Evolutionary conservation across 2,888 invertebrate genomes (phyloP).

Genomic region (Euplexia lucipara): DNA sequence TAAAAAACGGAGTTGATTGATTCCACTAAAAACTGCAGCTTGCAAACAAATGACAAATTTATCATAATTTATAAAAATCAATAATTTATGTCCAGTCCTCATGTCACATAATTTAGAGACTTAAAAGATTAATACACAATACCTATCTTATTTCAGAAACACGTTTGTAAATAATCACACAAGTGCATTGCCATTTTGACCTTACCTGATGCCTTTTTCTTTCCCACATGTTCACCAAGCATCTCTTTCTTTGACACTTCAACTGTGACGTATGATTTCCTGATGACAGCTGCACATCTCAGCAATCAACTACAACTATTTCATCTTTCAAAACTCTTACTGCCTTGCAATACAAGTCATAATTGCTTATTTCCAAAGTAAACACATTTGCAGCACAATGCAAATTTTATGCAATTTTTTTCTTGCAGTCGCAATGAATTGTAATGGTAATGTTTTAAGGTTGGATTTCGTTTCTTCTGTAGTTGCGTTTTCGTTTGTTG

Average conservation of each 20-base stretch:
- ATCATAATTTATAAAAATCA: conserved; percentile 38
- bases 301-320: conserved; percentile 57
- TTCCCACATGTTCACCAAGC: conserved; percentile 67
- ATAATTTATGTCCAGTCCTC: conserved; percentile 46
- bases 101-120: conserved; percentile 52
- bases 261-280: conserved; percentile 80
- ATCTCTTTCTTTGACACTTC: conserved; percentile 80
- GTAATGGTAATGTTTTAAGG: conserved; percentile 68
- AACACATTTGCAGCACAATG: conserved; percentile 67
- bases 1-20: conserved; percentile 1
- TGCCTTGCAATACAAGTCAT: conserved; percentile 58
- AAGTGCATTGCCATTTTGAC: conserved; percentile 56
- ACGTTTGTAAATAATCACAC: conserved; percentile 43
- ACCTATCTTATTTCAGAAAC: conserved; percentile 46
- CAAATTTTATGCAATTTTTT: conserved; percentile 72
- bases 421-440: conserved; percentile 64
- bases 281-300: conserved; percentile 80
- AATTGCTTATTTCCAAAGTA: conserved; percentile 56
- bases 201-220: conserved; percentile 61
- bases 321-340: conserved; percentile 40
- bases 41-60: conserved; percentile 18
- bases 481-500: conserved; percentile 66
- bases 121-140: conserved; percentile 48
- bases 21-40: conserved; percentile 29
- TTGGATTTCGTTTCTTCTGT: conserved; percentile 66